phyloP scores from a whole-genome alignment of 2,113 vertebrate species.

The Proteles cristata region DNA sequence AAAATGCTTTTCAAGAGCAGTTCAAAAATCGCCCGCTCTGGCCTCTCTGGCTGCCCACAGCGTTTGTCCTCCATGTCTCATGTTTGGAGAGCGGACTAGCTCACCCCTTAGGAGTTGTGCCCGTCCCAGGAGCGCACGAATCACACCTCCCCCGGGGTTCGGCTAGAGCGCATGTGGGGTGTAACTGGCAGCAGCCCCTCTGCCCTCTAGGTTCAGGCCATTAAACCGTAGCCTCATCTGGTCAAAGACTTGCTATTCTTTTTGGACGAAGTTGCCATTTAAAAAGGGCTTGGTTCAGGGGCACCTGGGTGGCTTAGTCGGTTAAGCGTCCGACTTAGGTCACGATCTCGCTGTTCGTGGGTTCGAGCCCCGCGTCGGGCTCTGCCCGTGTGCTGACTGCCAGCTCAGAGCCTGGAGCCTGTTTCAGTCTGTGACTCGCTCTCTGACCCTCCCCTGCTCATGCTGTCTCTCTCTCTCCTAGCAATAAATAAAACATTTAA shows the following conservation, averaged over 20 bases:
- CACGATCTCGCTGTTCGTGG: no score
- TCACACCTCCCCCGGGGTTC: slow-evolving; percentile 40
- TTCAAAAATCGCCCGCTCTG: slow-evolving; percentile 12
- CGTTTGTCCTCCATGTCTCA: slow-evolving; percentile 6
- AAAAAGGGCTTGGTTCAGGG: neutral
- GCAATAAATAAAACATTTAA: no score
- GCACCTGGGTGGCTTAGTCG: no score
- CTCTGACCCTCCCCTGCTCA: no score
- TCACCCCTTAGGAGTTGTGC: slow-evolving; percentile 44
- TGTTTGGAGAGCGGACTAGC: slow-evolving; percentile 36
- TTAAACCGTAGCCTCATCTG: neutral
- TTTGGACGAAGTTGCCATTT: slow-evolving; percentile 42
- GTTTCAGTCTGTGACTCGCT: no score
- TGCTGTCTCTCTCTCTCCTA: no score
- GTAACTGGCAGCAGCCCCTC: slow-evolving; percentile 31
- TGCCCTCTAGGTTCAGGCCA: neutral
- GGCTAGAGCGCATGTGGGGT: neutral
- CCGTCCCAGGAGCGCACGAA: slow-evolving; percentile 1
- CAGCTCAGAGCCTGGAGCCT: no score
- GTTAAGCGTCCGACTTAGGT: no score
- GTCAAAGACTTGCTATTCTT: slow-evolving; percentile 40
- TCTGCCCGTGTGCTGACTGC: no score
- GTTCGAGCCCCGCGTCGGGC: no score
- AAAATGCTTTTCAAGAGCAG: slow-evolving; percentile 61
- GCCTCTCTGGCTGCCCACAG: slow-evolving; percentile 64